Conservation (phyloP, 2,113 vertebrate genomes). For the Gracilinanus agilis region DNA sequence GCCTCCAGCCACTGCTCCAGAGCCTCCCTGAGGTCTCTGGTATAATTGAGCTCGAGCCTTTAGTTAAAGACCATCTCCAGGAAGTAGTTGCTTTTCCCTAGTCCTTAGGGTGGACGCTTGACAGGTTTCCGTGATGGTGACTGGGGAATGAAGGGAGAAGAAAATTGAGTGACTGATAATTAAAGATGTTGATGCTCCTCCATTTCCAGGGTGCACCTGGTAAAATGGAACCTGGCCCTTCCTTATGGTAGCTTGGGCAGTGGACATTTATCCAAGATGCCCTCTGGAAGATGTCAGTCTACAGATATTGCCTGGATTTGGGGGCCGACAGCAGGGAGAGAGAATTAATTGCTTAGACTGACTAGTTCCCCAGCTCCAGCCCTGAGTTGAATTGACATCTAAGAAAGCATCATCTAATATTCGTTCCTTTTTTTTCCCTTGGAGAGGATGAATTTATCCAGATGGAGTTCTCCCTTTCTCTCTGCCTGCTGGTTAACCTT, state of each 20-base stretch:
- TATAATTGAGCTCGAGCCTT: constrained; percentile 76
- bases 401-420: constrained; percentile 50
- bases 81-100: constrained; percentile 65
- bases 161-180: constrained; percentile 58
- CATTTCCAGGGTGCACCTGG: neutral
- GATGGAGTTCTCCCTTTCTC: constrained; percentile 37
- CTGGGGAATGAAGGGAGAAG: constrained; percentile 46
- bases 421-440: constrained; percentile 38
- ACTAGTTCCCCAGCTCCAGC: constrained; percentile 53
- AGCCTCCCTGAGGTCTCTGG: constrained; percentile 59
- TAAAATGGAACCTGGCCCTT: constrained; percentile 14
- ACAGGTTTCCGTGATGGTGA: constrained; percentile 55
- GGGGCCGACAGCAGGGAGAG: neutral
- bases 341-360: constrained; percentile 52
- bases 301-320: neutral
- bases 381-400: constrained; percentile 55
- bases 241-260: neutral
- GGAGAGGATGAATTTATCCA: constrained; percentile 51
- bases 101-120: constrained; percentile 66
- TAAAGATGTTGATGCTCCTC: constrained; percentile 29
- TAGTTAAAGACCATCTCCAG: constrained; percentile 78
- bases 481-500: neutral
- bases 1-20: constrained; percentile 56
- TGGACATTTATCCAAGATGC: neutral
- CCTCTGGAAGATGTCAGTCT: neutral